Conservation (phyloP, 2,888 invertebrate genomes). For the Kryphioiulus occultus region DNA sequence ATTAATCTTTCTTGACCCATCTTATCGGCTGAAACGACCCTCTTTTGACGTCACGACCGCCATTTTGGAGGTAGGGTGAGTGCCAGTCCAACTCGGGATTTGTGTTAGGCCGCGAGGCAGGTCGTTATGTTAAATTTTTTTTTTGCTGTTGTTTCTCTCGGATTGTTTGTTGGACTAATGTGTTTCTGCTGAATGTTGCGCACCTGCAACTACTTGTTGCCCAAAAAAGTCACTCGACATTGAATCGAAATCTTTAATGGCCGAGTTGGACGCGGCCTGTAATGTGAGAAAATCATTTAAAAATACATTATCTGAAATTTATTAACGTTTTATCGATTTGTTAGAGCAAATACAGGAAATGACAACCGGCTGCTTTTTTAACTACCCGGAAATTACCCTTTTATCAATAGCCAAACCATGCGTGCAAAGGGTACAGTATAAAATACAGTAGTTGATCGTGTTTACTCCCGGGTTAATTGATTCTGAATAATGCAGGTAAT, state of each 20-base stretch:
- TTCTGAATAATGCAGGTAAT: neutral
- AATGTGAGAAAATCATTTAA: neutral
- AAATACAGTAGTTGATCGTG: neutral
- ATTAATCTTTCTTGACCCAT: slow-evolving; percentile 19
- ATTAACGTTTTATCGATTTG: neutral
- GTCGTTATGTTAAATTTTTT: neutral
- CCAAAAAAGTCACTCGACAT: neutral
- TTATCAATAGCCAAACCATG: neutral
- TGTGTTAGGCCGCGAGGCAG: neutral
- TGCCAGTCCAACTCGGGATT: neutral
- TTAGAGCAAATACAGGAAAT: neutral
- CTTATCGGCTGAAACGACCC: neutral
- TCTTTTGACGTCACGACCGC: neutral
- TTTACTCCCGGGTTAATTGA: neutral
- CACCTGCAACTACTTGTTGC: slow-evolving; percentile 21
- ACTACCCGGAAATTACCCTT: neutral
- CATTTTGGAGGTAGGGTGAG: slow-evolving; percentile 29
- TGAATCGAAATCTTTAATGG: neutral
- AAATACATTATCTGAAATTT: neutral
- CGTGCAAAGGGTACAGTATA: neutral
- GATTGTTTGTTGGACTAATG: neutral
- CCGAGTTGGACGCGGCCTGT: neutral
- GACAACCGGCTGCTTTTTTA: neutral
- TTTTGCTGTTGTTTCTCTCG: neutral
- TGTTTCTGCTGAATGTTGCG: neutral